A percentile compares a stretch with the other conserved stretches of the same genome.
Evolutionary conservation across 2,888 invertebrate species (phyloP).

Genomic region (Latrodectus hesperus): DNA sequence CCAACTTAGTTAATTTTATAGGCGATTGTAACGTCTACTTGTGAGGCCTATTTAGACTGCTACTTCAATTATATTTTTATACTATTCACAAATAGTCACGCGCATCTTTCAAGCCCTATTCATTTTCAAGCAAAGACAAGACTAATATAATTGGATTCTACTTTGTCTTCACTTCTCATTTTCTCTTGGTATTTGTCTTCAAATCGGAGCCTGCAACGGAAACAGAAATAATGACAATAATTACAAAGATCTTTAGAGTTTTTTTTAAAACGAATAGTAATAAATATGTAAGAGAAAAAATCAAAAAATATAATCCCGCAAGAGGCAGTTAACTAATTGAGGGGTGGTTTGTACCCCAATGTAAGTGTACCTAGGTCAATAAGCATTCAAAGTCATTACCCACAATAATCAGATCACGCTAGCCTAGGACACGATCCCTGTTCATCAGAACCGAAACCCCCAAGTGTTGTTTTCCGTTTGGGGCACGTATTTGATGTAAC

Average conservation of each 20-base stretch:
- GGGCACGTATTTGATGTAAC: conserved; percentile 38
- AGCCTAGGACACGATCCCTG: neutral
- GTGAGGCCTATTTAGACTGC: neutral
- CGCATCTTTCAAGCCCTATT: too few species aligned
- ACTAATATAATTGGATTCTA: too few species aligned
- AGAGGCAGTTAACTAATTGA: neutral
- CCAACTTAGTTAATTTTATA: too few species aligned
- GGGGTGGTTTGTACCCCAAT: neutral
- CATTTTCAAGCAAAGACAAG: too few species aligned
- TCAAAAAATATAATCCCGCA: too few species aligned
- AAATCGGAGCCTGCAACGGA: too few species aligned
- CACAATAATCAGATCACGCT: conserved; percentile 3
- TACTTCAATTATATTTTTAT: neutral
- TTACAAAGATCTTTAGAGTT: too few species aligned
- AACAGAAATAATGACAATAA: too few species aligned
- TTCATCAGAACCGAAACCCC: neutral
- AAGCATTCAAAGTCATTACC: conserved; percentile 17
- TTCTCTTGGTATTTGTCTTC: too few species aligned
- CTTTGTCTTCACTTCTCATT: too few species aligned
- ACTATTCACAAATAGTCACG: neutral
- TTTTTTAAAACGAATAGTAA: too few species aligned
- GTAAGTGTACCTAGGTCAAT: conserved; percentile 11
- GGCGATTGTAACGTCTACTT: too few species aligned
- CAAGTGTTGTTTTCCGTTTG: conserved; percentile 24
- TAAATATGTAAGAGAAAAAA: conserved; percentile 3